A percentile compares a stretch with the other conserved stretches of the same genome.
Conservation (phyloP, 1,140 invertebrate species). For the Drosophila sechellia region DNA sequence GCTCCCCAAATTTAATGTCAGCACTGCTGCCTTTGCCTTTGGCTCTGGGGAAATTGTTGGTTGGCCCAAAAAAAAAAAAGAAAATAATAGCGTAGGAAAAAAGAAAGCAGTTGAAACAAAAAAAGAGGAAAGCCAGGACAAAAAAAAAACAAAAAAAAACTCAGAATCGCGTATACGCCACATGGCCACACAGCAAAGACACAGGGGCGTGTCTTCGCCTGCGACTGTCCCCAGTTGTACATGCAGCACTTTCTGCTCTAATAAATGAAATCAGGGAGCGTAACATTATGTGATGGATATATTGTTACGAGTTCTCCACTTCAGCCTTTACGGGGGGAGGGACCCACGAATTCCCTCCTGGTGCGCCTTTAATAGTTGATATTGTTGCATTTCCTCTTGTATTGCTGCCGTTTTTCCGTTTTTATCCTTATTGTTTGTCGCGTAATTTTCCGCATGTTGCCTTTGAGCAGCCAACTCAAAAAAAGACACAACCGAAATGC, state of each 20-base stretch:
- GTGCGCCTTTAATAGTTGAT: slow-evolving; percentile 63
- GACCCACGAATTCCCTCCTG: slow-evolving; percentile 1
- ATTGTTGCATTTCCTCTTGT: slow-evolving; percentile 61
- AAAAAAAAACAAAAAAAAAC: too few species aligned
- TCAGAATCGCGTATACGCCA: slow-evolving; percentile 67
- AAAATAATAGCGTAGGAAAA: slow-evolving; percentile 8
- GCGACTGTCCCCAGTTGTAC: slow-evolving; percentile 58
- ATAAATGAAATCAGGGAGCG: slow-evolving; percentile 82
- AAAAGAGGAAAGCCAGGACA: slow-evolving; percentile 26
- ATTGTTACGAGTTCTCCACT: slow-evolving; percentile 60
- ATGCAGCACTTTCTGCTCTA: slow-evolving; percentile 78
- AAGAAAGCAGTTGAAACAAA: slow-evolving; percentile 35
- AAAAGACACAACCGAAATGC: slow-evolving; percentile 34
- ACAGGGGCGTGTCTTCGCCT: slow-evolving; percentile 7
- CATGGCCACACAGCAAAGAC: slow-evolving; percentile 39
- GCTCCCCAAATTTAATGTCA: slow-evolving; percentile 78
- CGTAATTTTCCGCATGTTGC: slow-evolving; percentile 81
- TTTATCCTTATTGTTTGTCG: slow-evolving; percentile 41
- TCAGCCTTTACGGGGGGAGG: neutral
- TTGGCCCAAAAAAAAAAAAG: slow-evolving; percentile 12
- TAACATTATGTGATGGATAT: slow-evolving; percentile 83
- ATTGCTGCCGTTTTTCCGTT: neutral
- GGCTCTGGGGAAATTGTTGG: slow-evolving; percentile 70
- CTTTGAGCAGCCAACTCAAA: slow-evolving; percentile 39
- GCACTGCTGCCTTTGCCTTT: slow-evolving; percentile 34